These are phyloP conservation scores for Genyomyrus donnyi DNA, from an alignment of 2,113 vertebrate genomes.

Conservation along the genomic window DNA sequence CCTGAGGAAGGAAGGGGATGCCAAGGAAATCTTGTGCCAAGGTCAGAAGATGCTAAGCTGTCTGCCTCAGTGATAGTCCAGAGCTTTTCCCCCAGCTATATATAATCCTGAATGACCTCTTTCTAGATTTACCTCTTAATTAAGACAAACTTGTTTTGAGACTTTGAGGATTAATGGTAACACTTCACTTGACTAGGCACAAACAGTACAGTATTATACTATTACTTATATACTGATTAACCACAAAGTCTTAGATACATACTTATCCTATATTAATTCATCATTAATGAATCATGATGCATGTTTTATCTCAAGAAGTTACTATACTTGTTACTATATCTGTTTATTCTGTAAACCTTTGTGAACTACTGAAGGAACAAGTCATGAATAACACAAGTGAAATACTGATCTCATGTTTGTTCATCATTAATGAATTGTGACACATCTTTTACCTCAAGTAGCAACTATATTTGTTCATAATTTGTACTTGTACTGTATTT, in stretches of 20 bases:
- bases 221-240: neutral
- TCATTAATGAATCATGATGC: neutral
- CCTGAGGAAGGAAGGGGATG: constrained; percentile 54
- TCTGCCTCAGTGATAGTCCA: neutral
- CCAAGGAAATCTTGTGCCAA: neutral
- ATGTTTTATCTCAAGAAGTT: neutral
- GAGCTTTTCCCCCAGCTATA: neutral
- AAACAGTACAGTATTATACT: neutral
- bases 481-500: neutral
- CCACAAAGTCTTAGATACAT: neutral
- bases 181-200: neutral
- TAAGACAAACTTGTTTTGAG: neutral
- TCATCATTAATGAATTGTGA: neutral
- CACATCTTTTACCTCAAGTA: neutral
- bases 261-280: neutral
- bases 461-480: neutral
- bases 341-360: neutral
- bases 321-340: neutral
- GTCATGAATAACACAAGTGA: neutral
- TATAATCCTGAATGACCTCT: neutral
- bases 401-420: neutral
- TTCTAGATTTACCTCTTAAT: neutral
- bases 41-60: neutral
- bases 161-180: neutral
- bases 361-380: neutral